These are phyloP conservation scores for Lissonota sp. DNA, from an alignment of 2,888 invertebrate genomes.

Conservation along the genomic window DNA sequence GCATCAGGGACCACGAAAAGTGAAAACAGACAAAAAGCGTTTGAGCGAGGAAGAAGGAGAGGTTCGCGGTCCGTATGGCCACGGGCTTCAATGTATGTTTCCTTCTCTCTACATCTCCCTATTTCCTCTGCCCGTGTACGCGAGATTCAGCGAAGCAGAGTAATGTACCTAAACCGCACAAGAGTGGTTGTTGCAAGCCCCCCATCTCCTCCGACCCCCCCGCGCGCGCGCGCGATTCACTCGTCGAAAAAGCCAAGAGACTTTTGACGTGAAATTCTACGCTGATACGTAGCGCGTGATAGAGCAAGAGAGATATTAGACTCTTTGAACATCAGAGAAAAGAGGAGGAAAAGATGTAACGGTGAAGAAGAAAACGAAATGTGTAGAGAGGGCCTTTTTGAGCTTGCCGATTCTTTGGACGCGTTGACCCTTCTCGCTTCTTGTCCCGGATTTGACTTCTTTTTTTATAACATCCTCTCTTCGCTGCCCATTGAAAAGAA, in stretches of 20 bases:
- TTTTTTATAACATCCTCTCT: conserved; percentile 18
- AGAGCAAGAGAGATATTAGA: conserved; percentile 3
- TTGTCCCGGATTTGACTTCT: conserved; percentile 59
- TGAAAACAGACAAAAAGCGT: conserved; percentile 64
- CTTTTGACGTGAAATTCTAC: conserved; percentile 59
- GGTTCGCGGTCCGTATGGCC: neutral
- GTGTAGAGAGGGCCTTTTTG: conserved; percentile 8
- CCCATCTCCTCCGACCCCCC: conserved; percentile 19
- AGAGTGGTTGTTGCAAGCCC: conserved; percentile 44
- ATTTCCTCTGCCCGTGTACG: neutral
- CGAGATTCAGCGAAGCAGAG: conserved; percentile 54
- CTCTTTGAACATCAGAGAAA: conserved; percentile 20
- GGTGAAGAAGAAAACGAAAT: conserved; percentile 16
- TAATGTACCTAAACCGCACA: conserved; percentile 65
- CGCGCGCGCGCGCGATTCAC: conserved; percentile 58
- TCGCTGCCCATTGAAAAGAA: neutral
- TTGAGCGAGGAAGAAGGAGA: conserved; percentile 50
- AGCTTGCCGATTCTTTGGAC: conserved; percentile 57
- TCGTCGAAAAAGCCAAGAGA: conserved; percentile 61
- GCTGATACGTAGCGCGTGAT: conserved; percentile 24
- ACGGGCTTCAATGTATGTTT: neutral
- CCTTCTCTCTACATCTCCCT: conserved; percentile 8
- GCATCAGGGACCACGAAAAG: conserved; percentile 53
- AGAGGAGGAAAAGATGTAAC: conserved; percentile 11
- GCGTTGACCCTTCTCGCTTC: conserved; percentile 64